phyloP scores from a whole-genome alignment of 2,797 vertebrate genomes.

The Anas georgica region DNA sequence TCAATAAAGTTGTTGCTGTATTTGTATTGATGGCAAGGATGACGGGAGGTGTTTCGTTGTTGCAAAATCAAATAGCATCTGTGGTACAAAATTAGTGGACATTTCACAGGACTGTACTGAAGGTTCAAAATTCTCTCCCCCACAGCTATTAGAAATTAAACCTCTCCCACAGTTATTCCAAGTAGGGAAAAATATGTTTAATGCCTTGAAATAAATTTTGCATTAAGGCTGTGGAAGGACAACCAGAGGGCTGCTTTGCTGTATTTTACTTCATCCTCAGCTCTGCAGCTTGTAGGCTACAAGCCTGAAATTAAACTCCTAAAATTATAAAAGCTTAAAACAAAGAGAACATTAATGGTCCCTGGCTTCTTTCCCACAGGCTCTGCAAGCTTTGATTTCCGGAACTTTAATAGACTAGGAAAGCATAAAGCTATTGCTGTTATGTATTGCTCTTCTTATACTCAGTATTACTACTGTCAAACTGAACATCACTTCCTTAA shows the following conservation, averaged over 20 bases:
- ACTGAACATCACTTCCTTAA: background rate
- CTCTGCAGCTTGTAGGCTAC: background rate
- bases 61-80: background rate
- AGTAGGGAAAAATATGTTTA: background rate
- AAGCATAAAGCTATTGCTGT: background rate
- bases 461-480: background rate
- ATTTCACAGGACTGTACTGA: background rate
- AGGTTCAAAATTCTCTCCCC: background rate
- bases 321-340: background rate
- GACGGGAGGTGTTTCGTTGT: background rate
- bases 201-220: background rate
- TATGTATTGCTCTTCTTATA: background rate
- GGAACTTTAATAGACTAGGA: background rate
- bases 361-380: background rate
- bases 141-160: background rate
- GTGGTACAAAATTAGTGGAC: background rate
- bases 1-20: background rate
- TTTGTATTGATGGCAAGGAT: background rate
- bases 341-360: slow-evolving; percentile 34
- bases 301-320: background rate
- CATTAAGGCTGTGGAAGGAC: background rate
- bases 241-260: background rate
- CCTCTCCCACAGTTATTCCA: background rate
- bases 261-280: background rate
- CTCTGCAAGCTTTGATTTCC: background rate